A percentile compares a stretch with the other conserved stretches of the same genome.
phyloP scores from a whole-genome alignment of 2,797 vertebrate species.

The Phalloptychus januarius region DNA sequence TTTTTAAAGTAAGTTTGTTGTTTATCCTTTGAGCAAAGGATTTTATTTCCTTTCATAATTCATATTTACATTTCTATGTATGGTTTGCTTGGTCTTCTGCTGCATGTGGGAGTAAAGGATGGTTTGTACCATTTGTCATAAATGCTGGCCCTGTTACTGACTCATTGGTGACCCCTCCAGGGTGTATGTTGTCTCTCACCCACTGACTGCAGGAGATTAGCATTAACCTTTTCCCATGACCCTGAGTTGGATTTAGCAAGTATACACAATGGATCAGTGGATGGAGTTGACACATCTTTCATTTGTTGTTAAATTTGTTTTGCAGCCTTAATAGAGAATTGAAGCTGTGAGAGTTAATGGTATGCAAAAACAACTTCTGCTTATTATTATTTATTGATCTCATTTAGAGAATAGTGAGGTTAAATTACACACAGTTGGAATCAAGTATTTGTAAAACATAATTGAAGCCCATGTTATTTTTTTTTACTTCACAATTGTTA shows the following conservation, averaged over 20 bases:
- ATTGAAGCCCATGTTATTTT: not conserved
- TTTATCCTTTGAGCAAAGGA: constrained; percentile 5
- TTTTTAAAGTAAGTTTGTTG: not conserved
- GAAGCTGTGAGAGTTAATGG: constrained; percentile 5
- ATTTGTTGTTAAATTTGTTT: constrained; percentile 4
- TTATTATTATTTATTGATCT: not conserved
- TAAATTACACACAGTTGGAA: not conserved
- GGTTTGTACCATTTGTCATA: not conserved
- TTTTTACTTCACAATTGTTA: not conserved
- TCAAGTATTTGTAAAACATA: not conserved
- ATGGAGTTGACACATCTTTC: not conserved
- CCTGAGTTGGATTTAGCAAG: not conserved
- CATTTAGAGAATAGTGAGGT: not conserved
- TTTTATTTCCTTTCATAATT: not conserved
- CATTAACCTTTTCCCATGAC: not conserved
- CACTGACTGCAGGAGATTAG: not conserved
- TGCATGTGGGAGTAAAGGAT: not conserved
- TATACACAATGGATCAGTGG: not conserved
- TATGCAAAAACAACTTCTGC: constrained; percentile 17
- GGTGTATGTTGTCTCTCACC: not conserved
- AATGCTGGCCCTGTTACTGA: not conserved
- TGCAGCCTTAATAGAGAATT: not conserved
- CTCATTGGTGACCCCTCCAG: not conserved
- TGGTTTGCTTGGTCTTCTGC: not conserved
- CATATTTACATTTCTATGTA: not conserved